Conservation (phyloP, 2,797 vertebrate species). For the Nannoperca australis region DNA sequence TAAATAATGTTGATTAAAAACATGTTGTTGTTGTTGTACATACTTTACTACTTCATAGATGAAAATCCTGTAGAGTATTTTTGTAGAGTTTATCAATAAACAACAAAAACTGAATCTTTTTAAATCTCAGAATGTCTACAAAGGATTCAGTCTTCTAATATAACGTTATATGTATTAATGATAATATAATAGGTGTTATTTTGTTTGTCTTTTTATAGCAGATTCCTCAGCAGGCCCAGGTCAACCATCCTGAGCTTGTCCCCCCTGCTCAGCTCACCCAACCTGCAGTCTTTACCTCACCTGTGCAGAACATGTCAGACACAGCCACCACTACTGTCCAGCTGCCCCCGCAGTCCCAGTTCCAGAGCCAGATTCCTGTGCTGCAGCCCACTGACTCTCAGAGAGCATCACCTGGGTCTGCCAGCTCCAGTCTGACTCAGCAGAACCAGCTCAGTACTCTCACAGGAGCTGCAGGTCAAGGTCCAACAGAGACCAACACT, state of each 20-base stretch:
- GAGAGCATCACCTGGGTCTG: slow-evolving; percentile 63
- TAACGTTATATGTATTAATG: background rate
- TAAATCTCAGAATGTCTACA: background rate
- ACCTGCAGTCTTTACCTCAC: slow-evolving; percentile 58
- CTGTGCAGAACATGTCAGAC: slow-evolving; percentile 61
- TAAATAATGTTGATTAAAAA: background rate
- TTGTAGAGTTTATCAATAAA: background rate
- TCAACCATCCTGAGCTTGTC: slow-evolving; percentile 53
- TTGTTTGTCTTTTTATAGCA: slow-evolving; percentile 44
- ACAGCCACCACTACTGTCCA: slow-evolving; percentile 47
- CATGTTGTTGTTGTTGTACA: background rate
- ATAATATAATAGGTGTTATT: background rate
- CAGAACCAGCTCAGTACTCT: slow-evolving; percentile 66
- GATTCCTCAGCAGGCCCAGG: slow-evolving; percentile 48
- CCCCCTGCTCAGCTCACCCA: slow-evolving; percentile 51
- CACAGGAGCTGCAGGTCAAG: slow-evolving; percentile 60
- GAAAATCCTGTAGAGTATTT: background rate
- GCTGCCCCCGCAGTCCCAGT: slow-evolving; percentile 62
- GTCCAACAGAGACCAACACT: slow-evolving; percentile 57
- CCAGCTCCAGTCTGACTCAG: slow-evolving; percentile 70
- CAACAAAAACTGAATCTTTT: background rate
- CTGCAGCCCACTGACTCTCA: slow-evolving; percentile 69
- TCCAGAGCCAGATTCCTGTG: slow-evolving; percentile 70
- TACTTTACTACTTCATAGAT: slow-evolving; percentile 1
- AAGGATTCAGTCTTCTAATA: background rate